Evolutionary conservation across 2,113 vertebrate species (phyloP), one percentile per base, ranked within the genome.

Genomic region (Melospiza melodia): DNA sequence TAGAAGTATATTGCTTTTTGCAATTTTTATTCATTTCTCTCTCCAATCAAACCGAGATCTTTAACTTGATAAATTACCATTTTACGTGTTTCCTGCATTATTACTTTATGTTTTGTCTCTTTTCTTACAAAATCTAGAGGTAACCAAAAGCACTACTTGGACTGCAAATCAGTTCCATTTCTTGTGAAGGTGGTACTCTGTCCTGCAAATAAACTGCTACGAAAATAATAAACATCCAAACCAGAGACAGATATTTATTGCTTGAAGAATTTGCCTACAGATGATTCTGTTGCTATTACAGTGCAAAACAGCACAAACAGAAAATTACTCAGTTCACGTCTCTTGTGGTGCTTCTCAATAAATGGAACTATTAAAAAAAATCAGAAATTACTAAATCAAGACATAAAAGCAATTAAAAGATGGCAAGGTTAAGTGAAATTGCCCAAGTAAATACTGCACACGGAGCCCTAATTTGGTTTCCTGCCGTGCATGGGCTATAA

Each of bases 351-450:
- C 23, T 65, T 88, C 75, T 87, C 44, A 62, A 41, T 92, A 94
- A 96, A 74, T 2, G 4, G 27, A 87, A 55, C 63, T 59, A 84
- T 80, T 12, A 84, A 68, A 93, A 94, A 84, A 69, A 2, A 11
- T 46, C 71, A 90, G 71, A 80, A 93, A 92, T 92, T 62, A 80
- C 72, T 80, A 92, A 69, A 88, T 80, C 62, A 69, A 86, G 52
- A 52, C 74, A 90, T 67, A 62, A 90, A 87, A 62, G 71, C 71
- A 96, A 87, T 95, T 94, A 90, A 69, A 85, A 92, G 18, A 83
- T 67, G 65, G n/a, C 63, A 92, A 92, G 92, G 92, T 90, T 94
- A 92, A 95, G 59, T 74, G 68, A 80, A 95, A 93, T 88, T 90
- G 72, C 59, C 72, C 55, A 39, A 58, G 86, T 74, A 94, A 88